Evolutionary conservation across 2,888 invertebrate species (phyloP).

Genomic region (Pyrochroa serraticornis): DNA sequence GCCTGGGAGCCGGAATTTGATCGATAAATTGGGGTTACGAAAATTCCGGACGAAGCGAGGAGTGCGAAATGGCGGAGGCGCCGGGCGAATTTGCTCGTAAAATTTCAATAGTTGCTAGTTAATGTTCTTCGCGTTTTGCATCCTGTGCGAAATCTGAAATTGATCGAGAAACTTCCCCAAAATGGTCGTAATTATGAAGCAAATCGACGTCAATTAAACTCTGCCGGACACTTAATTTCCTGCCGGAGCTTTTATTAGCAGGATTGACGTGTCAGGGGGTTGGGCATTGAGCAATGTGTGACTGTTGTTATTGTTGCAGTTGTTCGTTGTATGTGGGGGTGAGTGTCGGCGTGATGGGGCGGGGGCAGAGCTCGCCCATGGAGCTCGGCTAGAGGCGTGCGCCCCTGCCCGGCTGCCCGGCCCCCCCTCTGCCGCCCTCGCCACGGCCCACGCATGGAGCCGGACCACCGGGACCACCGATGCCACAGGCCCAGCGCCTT

Average conservation of each 20-base stretch:
- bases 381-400: constrained; percentile 85
- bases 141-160: too few species aligned
- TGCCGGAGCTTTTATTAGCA: not conserved
- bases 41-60: too few species aligned
- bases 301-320: constrained; percentile 60
- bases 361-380: constrained; percentile 76
- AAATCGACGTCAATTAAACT: too few species aligned
- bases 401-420: constrained; percentile 69
- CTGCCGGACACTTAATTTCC: too few species aligned
- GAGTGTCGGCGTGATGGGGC: constrained; percentile 84
- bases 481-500: constrained; percentile 71
- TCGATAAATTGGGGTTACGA: too few species aligned
- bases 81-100: too few species aligned
- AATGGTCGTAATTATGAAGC: too few species aligned
- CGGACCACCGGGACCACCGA: constrained; percentile 79
- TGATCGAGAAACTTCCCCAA: too few species aligned
- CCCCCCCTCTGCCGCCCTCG: constrained; percentile 49
- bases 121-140: too few species aligned
- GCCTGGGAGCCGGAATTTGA: too few species aligned
- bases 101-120: too few species aligned
- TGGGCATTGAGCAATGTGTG: constrained; percentile 12
- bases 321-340: constrained; percentile 67
- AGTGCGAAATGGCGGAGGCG: too few species aligned
- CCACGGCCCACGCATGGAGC: constrained; percentile 85
- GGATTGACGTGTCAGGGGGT: not conserved